Percentiles rank a stretch among this genome's conserved stretches.
Conservation (phyloP, 2,113 vertebrate genomes). For the Antechinus flavipes region DNA sequence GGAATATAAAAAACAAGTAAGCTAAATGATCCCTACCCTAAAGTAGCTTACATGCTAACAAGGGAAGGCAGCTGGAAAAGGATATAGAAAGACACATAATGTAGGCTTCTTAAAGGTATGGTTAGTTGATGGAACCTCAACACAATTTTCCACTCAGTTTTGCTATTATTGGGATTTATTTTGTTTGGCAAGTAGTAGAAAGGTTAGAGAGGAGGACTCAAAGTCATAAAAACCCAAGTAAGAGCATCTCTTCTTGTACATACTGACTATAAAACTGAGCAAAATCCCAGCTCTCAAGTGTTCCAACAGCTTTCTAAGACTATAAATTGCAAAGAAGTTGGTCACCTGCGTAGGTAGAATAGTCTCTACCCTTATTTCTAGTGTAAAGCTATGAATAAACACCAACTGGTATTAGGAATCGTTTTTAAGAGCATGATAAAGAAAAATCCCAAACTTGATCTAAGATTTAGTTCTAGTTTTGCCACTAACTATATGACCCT, state of each 20-base stretch:
- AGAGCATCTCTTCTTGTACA: not conserved
- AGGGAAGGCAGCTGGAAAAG: not conserved
- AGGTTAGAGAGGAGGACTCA: not conserved
- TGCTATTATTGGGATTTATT: not conserved
- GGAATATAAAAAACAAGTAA: not conserved
- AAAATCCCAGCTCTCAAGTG: not conserved
- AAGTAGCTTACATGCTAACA: not conserved
- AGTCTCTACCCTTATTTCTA: too few species aligned
- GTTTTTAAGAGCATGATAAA: too few species aligned
- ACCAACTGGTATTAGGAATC: too few species aligned
- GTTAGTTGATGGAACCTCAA: not conserved
- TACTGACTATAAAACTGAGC: not conserved
- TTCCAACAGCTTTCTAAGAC: not conserved
- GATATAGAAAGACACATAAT: not conserved
- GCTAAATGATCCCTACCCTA: not conserved
- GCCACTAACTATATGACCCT: too few species aligned
- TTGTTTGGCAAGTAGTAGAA: not conserved
- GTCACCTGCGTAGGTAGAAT: not conserved
- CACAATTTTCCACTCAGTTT: not conserved
- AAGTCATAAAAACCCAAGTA: not conserved
- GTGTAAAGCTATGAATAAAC: too few species aligned
- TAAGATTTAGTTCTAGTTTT: too few species aligned
- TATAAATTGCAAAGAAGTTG: not conserved
- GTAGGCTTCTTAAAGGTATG: not conserved
- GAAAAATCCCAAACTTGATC: too few species aligned